A percentile compares a stretch with the other conserved stretches of the same genome.
Evolutionary conservation across 2,113 vertebrate genomes (phyloP).

Genomic region (Typhlomys cinereus): DNA sequence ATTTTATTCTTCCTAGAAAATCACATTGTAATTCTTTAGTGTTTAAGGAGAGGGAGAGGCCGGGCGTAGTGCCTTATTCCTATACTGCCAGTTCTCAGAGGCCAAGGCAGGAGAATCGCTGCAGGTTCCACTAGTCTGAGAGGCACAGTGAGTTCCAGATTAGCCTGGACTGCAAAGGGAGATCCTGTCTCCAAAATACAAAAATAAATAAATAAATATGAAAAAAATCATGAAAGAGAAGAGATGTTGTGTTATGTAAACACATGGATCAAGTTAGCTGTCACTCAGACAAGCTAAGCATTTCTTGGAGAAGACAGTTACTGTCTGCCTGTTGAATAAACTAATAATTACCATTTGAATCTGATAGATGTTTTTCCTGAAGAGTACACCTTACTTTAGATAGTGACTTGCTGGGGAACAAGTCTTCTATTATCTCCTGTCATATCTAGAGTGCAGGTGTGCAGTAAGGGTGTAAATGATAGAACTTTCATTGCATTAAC

Average conservation of each 20-base stretch:
- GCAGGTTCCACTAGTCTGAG: background rate
- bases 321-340: background rate
- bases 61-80: background rate
- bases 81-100: background rate
- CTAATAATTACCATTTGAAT: background rate
- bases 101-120: background rate
- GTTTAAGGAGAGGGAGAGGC: background rate
- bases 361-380: background rate
- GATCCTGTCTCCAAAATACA: background rate
- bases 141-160: background rate
- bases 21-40: background rate
- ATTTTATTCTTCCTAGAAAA: background rate
- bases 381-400: background rate
- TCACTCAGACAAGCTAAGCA: background rate
- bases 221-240: background rate
- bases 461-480: background rate
- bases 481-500: constrained; percentile 1
- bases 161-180: background rate
- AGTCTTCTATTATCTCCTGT: background rate
- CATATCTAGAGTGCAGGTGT: background rate
- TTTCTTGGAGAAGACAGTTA: background rate
- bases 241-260: background rate
- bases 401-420: background rate
- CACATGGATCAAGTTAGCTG: background rate
- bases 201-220: background rate